Conservation (phyloP, 1,140 invertebrate species). For the Zaprionus nigranus region DNA sequence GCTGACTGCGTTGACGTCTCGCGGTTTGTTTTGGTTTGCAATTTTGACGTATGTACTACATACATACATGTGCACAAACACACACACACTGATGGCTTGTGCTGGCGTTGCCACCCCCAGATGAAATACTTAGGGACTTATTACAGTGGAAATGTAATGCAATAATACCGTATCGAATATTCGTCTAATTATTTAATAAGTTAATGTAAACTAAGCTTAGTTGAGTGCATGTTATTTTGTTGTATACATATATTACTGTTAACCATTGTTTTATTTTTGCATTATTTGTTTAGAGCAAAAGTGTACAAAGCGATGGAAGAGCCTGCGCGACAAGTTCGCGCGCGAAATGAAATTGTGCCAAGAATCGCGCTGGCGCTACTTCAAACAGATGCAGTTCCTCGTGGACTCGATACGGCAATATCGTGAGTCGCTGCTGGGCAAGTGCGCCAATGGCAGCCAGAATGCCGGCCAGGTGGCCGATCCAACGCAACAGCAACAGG, state of each 20-base stretch:
- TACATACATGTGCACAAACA: constrained; percentile 9
- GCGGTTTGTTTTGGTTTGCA: constrained; percentile 72
- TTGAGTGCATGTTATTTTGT: not conserved
- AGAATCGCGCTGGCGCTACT: constrained; percentile 82
- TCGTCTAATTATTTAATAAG: not conserved
- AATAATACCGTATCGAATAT: not conserved
- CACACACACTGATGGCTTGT: constrained; percentile 15
- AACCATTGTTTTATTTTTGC: not conserved
- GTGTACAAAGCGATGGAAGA: constrained; percentile 83
- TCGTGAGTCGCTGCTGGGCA: constrained; percentile 76
- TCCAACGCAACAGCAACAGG: constrained; percentile 75
- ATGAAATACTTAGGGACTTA: constrained; percentile 9
- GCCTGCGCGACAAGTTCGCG: constrained; percentile 79
- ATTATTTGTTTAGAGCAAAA: constrained; percentile 72
- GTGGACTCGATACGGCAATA: constrained; percentile 81
- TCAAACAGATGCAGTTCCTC: constrained; percentile 81
- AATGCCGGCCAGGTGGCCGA: constrained; percentile 75
- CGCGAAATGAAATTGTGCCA: constrained; percentile 81
- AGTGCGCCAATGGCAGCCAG: constrained; percentile 70
- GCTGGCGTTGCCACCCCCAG: constrained; percentile 42
- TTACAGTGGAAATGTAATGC: not conserved
- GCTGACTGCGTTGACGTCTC: constrained; percentile 51
- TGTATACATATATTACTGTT: not conserved
- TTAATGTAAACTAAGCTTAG: not conserved
- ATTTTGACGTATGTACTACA: constrained; percentile 55